Evolutionary conservation across 2,797 vertebrate genomes (phyloP).

Genomic region (Silurus aristotelis): DNA sequence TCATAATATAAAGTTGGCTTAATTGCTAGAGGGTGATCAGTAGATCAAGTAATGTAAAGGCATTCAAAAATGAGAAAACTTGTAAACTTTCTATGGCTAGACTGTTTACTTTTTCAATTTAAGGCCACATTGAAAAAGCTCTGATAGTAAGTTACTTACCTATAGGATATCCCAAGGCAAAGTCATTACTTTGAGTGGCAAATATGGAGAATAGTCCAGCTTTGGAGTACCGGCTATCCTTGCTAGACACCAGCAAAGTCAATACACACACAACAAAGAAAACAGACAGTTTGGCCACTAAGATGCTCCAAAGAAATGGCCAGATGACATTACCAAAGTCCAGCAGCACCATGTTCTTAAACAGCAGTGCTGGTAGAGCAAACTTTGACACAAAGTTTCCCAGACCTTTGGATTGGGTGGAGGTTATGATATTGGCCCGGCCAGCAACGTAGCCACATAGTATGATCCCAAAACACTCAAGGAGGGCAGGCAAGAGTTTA

Average conservation of each 20-base stretch:
- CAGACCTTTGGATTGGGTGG: constrained; percentile 92
- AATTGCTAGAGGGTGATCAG: not conserved
- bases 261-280: constrained; percentile 87
- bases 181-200: constrained; percentile 98
- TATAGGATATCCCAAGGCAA: constrained; percentile 96
- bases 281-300: constrained; percentile 90
- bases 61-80: not conserved
- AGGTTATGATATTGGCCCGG: constrained; percentile 86
- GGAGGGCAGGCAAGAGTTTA: constrained; percentile 89
- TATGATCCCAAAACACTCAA: constrained; percentile 97
- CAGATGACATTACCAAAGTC: constrained; percentile 92
- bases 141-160: constrained; percentile 74
- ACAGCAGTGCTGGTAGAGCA: constrained; percentile 92
- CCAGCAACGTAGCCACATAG: constrained; percentile 94
- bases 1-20: not conserved
- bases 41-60: not conserved
- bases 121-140: not conserved
- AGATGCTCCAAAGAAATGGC: constrained; percentile 92
- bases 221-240: constrained; percentile 87
- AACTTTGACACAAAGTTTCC: constrained; percentile 98
- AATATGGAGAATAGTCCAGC: constrained; percentile 96
- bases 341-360: constrained; percentile 97
- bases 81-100: too few relatives aligned
- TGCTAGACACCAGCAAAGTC: constrained; percentile 85
- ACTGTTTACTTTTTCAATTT: not conserved